phyloP scores from a whole-genome alignment of 2,797 vertebrate species.

The Dryobates pubescens region DNA sequence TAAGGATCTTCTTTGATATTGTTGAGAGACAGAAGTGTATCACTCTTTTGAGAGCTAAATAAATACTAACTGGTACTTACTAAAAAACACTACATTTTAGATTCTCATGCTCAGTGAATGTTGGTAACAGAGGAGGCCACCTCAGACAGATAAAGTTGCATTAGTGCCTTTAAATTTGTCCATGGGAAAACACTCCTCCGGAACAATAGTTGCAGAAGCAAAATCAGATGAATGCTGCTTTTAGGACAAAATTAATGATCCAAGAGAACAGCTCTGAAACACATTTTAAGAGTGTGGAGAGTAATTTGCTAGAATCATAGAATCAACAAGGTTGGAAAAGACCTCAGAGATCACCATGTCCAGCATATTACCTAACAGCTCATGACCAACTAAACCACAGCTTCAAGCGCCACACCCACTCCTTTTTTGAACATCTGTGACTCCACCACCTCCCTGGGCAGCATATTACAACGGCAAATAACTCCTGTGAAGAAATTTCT shows the following conservation, averaged over 20 bases:
- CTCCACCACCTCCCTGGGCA: too few relatives aligned
- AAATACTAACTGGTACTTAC: conserved; percentile 46
- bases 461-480: too few relatives aligned
- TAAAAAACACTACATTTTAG: not conserved
- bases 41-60: conserved; percentile 31
- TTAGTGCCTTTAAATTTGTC: conserved; percentile 73
- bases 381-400: too few relatives aligned
- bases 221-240: conserved; percentile 70
- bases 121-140: conserved; percentile 36
- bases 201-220: conserved; percentile 49
- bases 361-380: too few relatives aligned
- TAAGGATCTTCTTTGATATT: too few relatives aligned
- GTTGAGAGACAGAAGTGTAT: not conserved
- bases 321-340: too few relatives aligned
- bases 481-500: too few relatives aligned
- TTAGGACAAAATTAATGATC: conserved; percentile 69
- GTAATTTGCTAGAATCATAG: conserved; percentile 53
- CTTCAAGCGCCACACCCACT: too few relatives aligned
- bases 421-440: too few relatives aligned
- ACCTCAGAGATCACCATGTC: too few relatives aligned
- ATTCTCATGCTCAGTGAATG: not conserved
- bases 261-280: conserved; percentile 54
- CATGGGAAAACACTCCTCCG: conserved; percentile 51
- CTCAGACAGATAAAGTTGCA: conserved; percentile 65
- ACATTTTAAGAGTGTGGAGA: conserved; percentile 64